Base-by-base conservation (phyloP, 1,140 invertebrate species). In the Drepana arcuata region DNA sequence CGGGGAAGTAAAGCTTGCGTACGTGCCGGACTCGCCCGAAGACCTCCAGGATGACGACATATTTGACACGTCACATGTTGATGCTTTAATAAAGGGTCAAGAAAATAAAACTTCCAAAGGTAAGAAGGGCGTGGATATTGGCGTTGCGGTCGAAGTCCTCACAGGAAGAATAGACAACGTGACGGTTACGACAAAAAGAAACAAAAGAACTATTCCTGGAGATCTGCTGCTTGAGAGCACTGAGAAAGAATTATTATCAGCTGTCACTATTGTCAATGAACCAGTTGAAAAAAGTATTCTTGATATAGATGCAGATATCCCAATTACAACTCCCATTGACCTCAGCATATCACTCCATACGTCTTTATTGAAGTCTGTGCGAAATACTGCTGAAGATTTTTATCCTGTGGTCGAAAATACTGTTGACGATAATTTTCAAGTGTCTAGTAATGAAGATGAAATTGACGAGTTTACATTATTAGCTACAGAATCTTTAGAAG, bases 41-140 rank as follows among this genome's bases (percentile, higher is more conserved):
- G 87, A 92, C 41, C 86, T 87, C 29, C 62, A 87, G 30, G 89
- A 89, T 29, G 90, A 90, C 55, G 90, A 90, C 41, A 86, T 88
- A 18, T 96, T 96, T 65, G 94, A 96, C 58, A 96, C 94, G 7
- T 92, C 93, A 1, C 92, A 89, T 45, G 93, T 93, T 15, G 93
- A 95, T 37, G 92, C 91, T 56, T 88, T 95, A 14, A 91, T 95
- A 1, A 91, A 92, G 69, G 90, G 90, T 5, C 88, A 89, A 23
- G 87, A 88, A 51, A 87, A 89, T 32, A 89, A 90, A 57, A 89
- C 88, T 46, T 51, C 61, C 16, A 91, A 90, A 61, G 92, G 92
- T 15, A 94, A 92, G 50, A 91, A 92, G 60, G 84, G 92, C 24
- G 88, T 95, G 2, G 93, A 91, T 53, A 85, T 95, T 45, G 93